Base-by-base conservation (phyloP, 2,888 invertebrate species). In the Diaphora mendica region DNA sequence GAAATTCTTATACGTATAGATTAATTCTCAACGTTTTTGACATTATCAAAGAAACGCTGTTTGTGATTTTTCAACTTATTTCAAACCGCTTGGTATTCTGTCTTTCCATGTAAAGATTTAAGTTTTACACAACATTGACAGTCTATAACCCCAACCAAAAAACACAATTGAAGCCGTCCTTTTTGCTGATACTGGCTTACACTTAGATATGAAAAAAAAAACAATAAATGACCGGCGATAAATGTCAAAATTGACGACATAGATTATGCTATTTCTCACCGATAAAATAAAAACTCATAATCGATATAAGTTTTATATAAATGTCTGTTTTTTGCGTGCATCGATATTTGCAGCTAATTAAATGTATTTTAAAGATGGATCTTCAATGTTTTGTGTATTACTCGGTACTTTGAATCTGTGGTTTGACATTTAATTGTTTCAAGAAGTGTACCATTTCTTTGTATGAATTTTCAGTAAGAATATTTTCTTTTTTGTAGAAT, bases 321-420 rank as follows among this genome's bases (percentile, higher is more conserved):
- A 76, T 74, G 66, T 70, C 30, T 76, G 73, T 76, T 75, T 74
- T 77, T 66, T 17, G 64, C 5, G 48, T 48, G 35, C 30, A 55
- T 44, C 64, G 44, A 51, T 73, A 59, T 39, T 39, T 65, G 51
- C 55, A 51, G 13, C 20, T n/a, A 68, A 30, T 55, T 39, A 75
- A 73, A 82, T 83, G 77, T 80, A 79, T 77, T 55, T 77, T 35
- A 55, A 83, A 83, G 76, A 77, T 83, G 70, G 71, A 72, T 72
- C 73, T 76, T 44, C 77, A 75, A 82, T 70, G 73, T 44, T 77
- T 75, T 70, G 42, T 71, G 68, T 72, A 76, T 75, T 75, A 64
- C 48, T 33, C 42, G 65, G 73, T 74, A 69, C 70, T 80, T 82
- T 83, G 64, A 83, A 72, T 74, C 67, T 70, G 65, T 30, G 73